Evolutionary conservation across 2,888 invertebrate genomes (phyloP), one percentile per base, ranked within the genome.

Genomic region (Synanthedon tipuliformis): DNA sequence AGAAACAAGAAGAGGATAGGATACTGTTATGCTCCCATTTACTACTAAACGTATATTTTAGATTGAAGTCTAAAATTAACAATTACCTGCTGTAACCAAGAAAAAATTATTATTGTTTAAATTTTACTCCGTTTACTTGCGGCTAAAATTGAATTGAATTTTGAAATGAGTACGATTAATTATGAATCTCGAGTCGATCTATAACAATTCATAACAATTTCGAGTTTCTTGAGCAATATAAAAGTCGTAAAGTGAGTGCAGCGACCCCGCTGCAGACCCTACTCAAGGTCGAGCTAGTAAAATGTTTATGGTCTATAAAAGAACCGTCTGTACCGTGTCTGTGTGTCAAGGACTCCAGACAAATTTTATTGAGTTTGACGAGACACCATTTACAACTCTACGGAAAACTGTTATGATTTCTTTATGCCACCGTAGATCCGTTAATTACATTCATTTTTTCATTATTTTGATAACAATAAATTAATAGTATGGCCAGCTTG

Each of bases 221-320:
- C 45, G 45, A 45, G 13, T 45, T 15, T 15, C 13, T 34, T 34
- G 34, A 34, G 45, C n/a, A 45, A 49, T 49, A 49, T 49, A 16
- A 18, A 16, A 23, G 18, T 49, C 70, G 75, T 78, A 80, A 78
- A 76, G 61, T 66, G 72, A 72, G 86, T 86, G 84, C 86, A 87
- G 78, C 79, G 82, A 83, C 83, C 86, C 78, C 79, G 75, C 72
- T 84, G 84, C 82, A 86, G 79, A 83, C 85, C 84, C 83, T 78
- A 80, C 71, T 62, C 84, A 85, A 86, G 87, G 86, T 81, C 81
- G 83, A 57, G 82, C 83, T 85, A 86, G 86, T 86, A 86, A 86
- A 87, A 85, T 85, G 84, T 87, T 86, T 86, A 87, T 87, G 79
- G 84, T 70, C 85, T 82, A 86, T 87, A 87, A 87, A 86, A 78